Percentiles rank a stretch among this genome's conserved stretches.
Evolutionary conservation across 2,888 invertebrate species (phyloP).

Genomic region (Ceratothoa steindachneri): DNA sequence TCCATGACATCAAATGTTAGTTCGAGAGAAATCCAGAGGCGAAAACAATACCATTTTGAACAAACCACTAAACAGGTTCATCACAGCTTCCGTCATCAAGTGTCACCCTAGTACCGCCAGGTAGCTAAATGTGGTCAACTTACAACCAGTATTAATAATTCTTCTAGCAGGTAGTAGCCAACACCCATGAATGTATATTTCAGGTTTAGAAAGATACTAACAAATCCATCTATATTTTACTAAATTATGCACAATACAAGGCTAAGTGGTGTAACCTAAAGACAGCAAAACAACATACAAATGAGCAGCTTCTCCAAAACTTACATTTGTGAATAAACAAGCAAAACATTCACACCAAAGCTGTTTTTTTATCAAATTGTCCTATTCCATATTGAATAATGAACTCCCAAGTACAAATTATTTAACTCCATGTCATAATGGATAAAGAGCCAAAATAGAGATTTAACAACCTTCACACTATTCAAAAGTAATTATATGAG

Average conservation of each 20-base stretch:
- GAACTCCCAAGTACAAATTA: no score
- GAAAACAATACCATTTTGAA: neutral
- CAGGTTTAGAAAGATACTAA: neutral
- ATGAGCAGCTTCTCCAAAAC: neutral
- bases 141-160: neutral
- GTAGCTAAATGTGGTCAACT: neutral
- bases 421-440: no score
- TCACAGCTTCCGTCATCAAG: neutral
- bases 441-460: no score
- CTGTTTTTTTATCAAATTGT: no score
- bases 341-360: no score
- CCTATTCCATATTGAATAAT: no score
- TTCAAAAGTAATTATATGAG: no score
- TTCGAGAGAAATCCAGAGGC: neutral
- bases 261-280: neutral
- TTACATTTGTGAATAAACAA: no score
- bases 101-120: neutral
- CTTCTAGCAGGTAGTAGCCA: no score
- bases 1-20: neutral
- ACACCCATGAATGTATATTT: no score
- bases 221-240: neutral
- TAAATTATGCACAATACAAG: neutral
- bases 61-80: neutral
- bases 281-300: neutral
- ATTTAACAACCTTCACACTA: no score